phyloP scores from a whole-genome alignment of 1,140 invertebrate species.

The Harlomillsia oculata region DNA sequence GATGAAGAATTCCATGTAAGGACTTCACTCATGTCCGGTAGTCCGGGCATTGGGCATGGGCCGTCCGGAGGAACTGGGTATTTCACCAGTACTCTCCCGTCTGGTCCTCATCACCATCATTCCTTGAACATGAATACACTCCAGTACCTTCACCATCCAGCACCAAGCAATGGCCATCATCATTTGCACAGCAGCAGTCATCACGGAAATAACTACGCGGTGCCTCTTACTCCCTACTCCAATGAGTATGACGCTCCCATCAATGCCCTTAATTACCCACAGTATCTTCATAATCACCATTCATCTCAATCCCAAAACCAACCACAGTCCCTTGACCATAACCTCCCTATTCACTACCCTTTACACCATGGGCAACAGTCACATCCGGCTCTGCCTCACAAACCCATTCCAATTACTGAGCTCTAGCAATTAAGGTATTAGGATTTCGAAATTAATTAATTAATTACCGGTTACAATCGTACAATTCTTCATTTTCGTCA shows the following conservation, averaged over 20 bases:
- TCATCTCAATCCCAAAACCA: not conserved
- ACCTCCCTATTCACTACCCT: constrained; percentile 26
- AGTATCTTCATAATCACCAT: constrained; percentile 12
- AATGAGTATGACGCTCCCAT: constrained; percentile 32
- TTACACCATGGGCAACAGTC: too few relatives aligned
- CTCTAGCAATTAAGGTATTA: constrained; percentile 55
- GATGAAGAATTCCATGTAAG: constrained; percentile 34
- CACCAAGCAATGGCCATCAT: constrained; percentile 7
- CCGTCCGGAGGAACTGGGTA: not conserved
- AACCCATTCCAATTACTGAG: constrained; percentile 77
- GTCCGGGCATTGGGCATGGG: constrained; percentile 13
- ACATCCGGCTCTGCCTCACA: constrained; percentile 38
- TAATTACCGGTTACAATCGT: too few relatives aligned
- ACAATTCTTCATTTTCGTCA: too few relatives aligned
- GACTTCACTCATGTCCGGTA: constrained; percentile 25
- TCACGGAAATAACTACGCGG: constrained; percentile 14
- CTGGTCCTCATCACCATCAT: not conserved
- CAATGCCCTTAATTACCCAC: constrained; percentile 25
- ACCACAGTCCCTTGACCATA: constrained; percentile 3
- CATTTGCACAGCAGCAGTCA: constrained; percentile 2
- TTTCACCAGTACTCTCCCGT: constrained; percentile 2
- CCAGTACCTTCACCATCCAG: constrained; percentile 12
- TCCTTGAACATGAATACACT: constrained; percentile 3
- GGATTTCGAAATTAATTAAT: too few relatives aligned
- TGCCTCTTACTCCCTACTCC: constrained; percentile 23